phyloP scores from a whole-genome alignment of 2,797 vertebrate genomes.

The Mastacembelus armatus region DNA sequence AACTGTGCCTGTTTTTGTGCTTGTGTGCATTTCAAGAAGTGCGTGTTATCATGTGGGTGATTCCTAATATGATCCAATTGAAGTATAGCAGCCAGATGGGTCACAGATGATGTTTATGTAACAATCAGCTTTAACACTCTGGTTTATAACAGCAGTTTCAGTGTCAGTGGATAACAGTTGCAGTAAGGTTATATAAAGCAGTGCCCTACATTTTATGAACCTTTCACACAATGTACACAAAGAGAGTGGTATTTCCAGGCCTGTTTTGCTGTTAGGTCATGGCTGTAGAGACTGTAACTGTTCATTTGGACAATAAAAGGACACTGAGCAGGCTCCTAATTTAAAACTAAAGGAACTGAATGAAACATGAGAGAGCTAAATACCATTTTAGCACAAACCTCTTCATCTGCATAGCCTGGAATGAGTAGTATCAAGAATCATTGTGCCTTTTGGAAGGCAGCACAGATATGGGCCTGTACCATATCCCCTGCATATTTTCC shows the following conservation, averaged over 20 bases:
- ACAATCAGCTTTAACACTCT: background rate
- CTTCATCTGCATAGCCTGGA: background rate
- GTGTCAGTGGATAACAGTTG: constrained; percentile 14
- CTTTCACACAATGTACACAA: background rate
- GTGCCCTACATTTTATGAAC: constrained; percentile 39
- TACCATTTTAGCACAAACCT: background rate
- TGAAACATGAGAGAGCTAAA: constrained; percentile 8
- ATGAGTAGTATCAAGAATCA: background rate
- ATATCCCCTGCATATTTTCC: constrained; percentile 3
- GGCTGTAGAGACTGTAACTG: background rate
- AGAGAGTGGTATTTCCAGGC: background rate
- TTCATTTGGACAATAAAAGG: background rate
- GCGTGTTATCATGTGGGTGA: constrained; percentile 1
- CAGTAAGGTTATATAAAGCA: constrained; percentile 15
- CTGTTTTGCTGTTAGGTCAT: background rate
- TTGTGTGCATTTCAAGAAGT: background rate
- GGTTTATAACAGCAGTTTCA: background rate
- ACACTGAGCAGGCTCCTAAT: background rate
- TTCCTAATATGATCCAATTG: constrained; percentile 1
- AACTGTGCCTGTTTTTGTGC: background rate
- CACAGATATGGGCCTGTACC: background rate
- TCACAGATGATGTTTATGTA: constrained; percentile 7
- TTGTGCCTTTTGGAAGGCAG: background rate
- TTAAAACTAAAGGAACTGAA: background rate
- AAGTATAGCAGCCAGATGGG: background rate